A percentile compares a stretch with the other conserved stretches of the same genome.
These are phyloP conservation scores for Gryllus longicercus DNA, from an alignment of 2,888 invertebrate species.

Conservation along the genomic window DNA sequence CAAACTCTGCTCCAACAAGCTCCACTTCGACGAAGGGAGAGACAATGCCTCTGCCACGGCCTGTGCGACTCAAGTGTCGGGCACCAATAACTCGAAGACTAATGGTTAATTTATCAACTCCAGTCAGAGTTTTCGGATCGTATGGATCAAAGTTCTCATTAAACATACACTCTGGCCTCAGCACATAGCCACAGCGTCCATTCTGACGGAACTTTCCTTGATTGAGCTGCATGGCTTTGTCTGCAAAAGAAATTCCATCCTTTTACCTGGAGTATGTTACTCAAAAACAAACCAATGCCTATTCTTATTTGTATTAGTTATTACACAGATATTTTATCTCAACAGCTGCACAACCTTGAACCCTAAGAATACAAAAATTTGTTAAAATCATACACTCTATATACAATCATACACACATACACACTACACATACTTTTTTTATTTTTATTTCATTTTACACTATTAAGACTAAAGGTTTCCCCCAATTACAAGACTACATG, in stretches of 20 bases:
- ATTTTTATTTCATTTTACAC: no score
- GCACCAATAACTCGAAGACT: slow-evolving; percentile 81
- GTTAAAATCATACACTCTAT: no score
- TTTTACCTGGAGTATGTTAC: not conserved
- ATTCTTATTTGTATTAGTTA: not conserved
- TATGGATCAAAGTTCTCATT: slow-evolving; percentile 74
- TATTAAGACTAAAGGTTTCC: no score
- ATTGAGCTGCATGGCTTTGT: slow-evolving; percentile 95
- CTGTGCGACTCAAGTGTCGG: slow-evolving; percentile 75
- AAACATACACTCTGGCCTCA: slow-evolving; percentile 88
- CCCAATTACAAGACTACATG: no score
- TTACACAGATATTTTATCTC: no score
- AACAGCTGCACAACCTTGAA: no score
- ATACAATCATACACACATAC: no score
- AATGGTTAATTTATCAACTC: slow-evolving; percentile 60
- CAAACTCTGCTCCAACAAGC: slow-evolving; percentile 82
- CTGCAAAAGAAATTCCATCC: slow-evolving; percentile 49
- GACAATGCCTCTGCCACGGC: slow-evolving; percentile 74
- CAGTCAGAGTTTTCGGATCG: slow-evolving; percentile 60
- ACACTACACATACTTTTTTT: no score
- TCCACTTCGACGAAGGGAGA: slow-evolving; percentile 93
- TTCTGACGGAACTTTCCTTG: slow-evolving; percentile 90
- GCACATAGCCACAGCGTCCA: slow-evolving; percentile 86
- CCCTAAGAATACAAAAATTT: no score
- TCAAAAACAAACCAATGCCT: not conserved